Evolutionary conservation across 2,113 vertebrate genomes (phyloP).

Genomic region (Thamnaconus septentrionalis): DNA sequence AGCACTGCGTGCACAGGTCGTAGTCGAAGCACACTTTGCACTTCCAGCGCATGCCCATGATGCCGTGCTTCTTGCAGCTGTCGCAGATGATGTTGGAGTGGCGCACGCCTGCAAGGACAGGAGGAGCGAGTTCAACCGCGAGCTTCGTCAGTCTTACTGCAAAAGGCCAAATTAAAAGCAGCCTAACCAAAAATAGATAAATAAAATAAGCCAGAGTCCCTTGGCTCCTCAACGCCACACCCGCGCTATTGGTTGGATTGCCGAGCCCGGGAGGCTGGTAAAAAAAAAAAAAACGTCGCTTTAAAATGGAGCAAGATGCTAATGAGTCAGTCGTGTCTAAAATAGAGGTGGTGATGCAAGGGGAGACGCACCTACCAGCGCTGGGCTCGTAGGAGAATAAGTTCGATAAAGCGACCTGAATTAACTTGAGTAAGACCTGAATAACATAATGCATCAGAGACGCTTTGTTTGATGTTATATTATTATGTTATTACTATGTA

Average conservation of each 20-base stretch:
- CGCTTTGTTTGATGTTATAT: too few relatives aligned
- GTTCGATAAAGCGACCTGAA: too few relatives aligned
- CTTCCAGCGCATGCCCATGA: conserved; percentile 98
- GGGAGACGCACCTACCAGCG: neutral
- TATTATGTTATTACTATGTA: too few relatives aligned
- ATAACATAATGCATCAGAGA: too few relatives aligned
- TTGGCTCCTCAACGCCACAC: conserved; percentile 31
- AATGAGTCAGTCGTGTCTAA: conserved; percentile 48
- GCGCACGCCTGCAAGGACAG: conserved; percentile 82
- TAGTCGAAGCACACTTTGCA: conserved; percentile 97
- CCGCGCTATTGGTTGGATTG: conserved; percentile 56
- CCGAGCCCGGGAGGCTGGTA: conserved; percentile 44
- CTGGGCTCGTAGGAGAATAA: too few relatives aligned
- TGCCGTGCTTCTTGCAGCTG: conserved; percentile 96
- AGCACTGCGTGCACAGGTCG: conserved; percentile 96
- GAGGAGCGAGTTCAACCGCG: too few relatives aligned
- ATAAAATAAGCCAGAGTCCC: conserved; percentile 30
- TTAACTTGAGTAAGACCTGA: too few relatives aligned
- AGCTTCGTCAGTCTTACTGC: too few relatives aligned
- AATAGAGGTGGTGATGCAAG: conserved; percentile 29
- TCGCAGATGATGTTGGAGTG: conserved; percentile 99
- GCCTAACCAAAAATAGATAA: too few relatives aligned
- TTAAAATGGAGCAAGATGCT: conserved; percentile 57
- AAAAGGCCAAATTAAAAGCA: too few relatives aligned
- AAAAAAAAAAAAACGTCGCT: conserved; percentile 42